A percentile compares a stretch with the other conserved stretches of the same genome.
Conservation (phyloP, 2,113 vertebrate species). For the Phoxinus phoxinus region DNA sequence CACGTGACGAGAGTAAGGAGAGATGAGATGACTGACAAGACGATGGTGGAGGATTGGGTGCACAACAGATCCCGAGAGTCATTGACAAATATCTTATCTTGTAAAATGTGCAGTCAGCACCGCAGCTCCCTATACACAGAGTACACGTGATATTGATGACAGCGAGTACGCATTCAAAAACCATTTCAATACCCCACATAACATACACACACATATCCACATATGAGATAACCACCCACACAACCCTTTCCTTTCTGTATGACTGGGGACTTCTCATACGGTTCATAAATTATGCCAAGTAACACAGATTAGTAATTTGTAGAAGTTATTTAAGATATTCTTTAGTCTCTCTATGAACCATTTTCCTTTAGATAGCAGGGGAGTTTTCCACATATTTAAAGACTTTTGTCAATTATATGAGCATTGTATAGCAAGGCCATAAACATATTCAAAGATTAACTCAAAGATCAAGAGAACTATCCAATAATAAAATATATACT, state of each 20-base stretch:
- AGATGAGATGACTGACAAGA: no score
- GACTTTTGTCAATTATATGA: background rate
- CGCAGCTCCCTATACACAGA: no score
- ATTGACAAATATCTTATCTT: no score
- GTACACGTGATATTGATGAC: no score
- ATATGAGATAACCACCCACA: background rate
- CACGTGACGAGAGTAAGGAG: no score
- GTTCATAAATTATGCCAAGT: background rate
- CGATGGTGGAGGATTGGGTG: no score
- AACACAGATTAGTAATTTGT: background rate
- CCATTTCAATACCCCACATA: background rate
- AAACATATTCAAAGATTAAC: constrained; percentile 12
- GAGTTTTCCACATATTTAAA: background rate
- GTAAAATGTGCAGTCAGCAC: no score
- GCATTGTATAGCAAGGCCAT: background rate
- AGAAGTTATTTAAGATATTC: background rate
- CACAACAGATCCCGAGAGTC: no score
- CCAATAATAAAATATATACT: background rate
- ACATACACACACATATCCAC: background rate
- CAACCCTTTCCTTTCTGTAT: constrained; percentile 25
- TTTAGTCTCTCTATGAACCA: background rate
- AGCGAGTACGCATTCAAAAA: no score
- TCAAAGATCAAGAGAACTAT: background rate
- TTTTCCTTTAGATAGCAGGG: background rate
- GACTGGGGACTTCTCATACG: background rate